Evolutionary conservation across 2,888 invertebrate species (phyloP), one percentile per base, ranked within the genome.

Genomic region (Atherix ibis): DNA sequence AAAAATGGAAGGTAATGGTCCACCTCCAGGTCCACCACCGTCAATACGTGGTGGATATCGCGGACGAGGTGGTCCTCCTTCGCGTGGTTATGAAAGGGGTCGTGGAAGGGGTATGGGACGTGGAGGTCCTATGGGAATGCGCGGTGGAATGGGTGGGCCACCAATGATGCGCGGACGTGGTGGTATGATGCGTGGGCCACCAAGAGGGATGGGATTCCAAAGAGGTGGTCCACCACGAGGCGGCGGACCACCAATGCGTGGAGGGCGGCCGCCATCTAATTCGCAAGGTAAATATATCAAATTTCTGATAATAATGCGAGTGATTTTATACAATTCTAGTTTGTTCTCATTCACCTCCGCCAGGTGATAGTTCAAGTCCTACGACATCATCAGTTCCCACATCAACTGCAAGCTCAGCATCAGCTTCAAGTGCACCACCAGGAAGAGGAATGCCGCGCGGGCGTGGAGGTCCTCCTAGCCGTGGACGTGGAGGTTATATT

Each of bases 81-180:
- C 58, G 49, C 50, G 60, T 4, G 54, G 58, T 2, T 59, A 52
- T 30, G 60, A 60, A 29, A 53, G 58, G 10, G 58, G 56, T 15
- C 52, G 60, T 31, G 58, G 59, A 13, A 49, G 60, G 28, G 60
- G 60, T 18, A 53, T 58, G 50, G 56, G 58, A 27, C 52, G 58
- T 12, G 60, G 60, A n/a, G 58, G 58, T 36, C 58, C 49, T 27
- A 53, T 57, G 52, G 54, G 56, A 5, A 49, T 53, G 46, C 49
- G 51, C 14, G 56, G 56, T 15, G 54, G 54, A 3, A 53, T 57
- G 49, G 55, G 54, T 8, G 48, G 51, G 3, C 54, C 54, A 2
- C 53, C 52, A 10, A 51, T 52, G 49, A 51, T 54, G 51, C 44
- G 48, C 2, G 51, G 52, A 2, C 47, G 51, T 2, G 45, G 41